Conservation (phyloP, 2,888 invertebrate genomes). For the Tipula confusa region DNA sequence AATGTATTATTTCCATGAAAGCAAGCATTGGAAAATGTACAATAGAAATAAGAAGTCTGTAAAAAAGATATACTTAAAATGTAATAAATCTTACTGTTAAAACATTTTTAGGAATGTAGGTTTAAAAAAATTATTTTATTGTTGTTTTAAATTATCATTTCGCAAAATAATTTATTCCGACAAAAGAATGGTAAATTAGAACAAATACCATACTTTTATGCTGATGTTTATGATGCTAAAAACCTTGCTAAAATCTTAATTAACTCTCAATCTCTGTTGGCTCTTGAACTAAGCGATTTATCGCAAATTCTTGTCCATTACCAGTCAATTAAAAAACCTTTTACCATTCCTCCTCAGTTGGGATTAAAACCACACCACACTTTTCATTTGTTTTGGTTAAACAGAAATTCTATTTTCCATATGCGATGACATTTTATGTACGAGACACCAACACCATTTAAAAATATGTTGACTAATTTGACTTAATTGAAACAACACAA, state of each 20-base stretch:
- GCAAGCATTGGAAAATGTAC: neutral
- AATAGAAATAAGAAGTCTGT: neutral
- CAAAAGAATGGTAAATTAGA: neutral
- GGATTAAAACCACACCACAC: neutral
- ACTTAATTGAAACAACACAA: conserved; percentile 15
- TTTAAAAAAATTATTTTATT: neutral
- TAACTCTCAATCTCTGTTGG: neutral
- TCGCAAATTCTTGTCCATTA: too few species aligned
- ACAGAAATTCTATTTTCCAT: neutral
- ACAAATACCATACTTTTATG: neutral
- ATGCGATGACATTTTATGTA: neutral
- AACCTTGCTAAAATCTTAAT: too few species aligned
- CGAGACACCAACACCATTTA: neutral
- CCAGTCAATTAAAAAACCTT: neutral
- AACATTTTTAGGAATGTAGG: neutral
- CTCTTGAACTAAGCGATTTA: neutral
- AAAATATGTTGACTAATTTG: neutral
- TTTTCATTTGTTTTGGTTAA: neutral
- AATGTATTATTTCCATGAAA: too few species aligned
- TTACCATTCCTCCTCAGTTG: neutral
- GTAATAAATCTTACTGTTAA: neutral
- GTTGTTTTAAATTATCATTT: neutral
- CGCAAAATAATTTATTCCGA: neutral
- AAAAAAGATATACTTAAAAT: too few species aligned
- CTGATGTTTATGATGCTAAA: too few species aligned